Evolutionary conservation across 2,113 vertebrate genomes (phyloP).

Genomic region (Aptenodytes patagonicus): DNA sequence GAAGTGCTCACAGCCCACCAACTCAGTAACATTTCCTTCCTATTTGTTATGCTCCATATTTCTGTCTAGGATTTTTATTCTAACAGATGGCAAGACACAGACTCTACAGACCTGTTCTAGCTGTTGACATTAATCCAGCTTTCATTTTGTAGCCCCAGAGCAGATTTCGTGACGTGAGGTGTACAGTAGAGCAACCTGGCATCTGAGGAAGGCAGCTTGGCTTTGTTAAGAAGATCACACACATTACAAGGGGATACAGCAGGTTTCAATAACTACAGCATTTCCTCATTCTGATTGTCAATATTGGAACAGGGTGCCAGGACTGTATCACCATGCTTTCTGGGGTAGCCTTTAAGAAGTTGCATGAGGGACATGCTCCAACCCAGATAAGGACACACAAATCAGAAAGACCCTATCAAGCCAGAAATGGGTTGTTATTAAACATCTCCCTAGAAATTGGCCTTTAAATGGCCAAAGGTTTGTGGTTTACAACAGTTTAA

Average conservation of each 20-base stretch:
- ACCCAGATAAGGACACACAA: background rate
- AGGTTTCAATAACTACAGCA: background rate
- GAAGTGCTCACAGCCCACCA: background rate
- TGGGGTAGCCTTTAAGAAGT: background rate
- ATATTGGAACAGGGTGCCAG: background rate
- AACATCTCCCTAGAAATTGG: background rate
- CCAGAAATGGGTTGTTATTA: background rate
- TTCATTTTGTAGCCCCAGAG: background rate
- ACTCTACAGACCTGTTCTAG: background rate
- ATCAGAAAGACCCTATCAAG: background rate
- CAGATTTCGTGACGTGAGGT: background rate
- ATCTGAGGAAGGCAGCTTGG: background rate
- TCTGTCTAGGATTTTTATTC: background rate
- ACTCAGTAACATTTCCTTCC: background rate
- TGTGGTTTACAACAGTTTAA: background rate
- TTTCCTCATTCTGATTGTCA: background rate
- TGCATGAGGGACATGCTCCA: background rate
- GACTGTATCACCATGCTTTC: background rate
- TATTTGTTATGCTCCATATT: background rate
- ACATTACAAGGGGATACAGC: background rate
- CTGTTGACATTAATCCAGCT: background rate
- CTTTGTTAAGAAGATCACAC: conserved; percentile 5
- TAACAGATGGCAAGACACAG: background rate
- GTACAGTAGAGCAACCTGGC: background rate
- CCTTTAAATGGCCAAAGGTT: background rate